Conservation (phyloP, 2,113 vertebrate species). For the Seriola aureovittata region DNA sequence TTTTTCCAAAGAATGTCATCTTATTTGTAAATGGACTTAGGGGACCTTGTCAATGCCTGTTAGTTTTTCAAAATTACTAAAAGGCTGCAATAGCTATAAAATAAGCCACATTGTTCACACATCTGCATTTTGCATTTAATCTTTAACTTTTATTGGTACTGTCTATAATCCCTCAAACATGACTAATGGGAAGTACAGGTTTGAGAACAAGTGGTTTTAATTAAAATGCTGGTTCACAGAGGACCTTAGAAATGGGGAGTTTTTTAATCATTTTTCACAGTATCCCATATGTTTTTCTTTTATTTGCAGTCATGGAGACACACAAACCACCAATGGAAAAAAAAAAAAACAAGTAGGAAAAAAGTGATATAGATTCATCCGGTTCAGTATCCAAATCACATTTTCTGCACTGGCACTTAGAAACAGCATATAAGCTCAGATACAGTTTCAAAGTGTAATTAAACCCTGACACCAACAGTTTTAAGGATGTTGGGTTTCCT, state of each 20-base stretch:
- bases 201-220: slow-evolving; percentile 84
- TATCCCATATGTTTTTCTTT: slow-evolving; percentile 62
- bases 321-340: slow-evolving; percentile 44
- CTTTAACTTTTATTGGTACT: slow-evolving; percentile 82
- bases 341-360: slow-evolving; percentile 40
- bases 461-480: slow-evolving; percentile 36
- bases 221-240: slow-evolving; percentile 80
- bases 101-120: slow-evolving; percentile 78
- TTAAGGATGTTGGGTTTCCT: slow-evolving; percentile 53
- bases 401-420: slow-evolving; percentile 32
- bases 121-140: slow-evolving; percentile 86
- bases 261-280: slow-evolving; percentile 71
- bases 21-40: slow-evolving; percentile 70
- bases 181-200: slow-evolving; percentile 84
- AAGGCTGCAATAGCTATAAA: slow-evolving; percentile 79
- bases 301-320: slow-evolving; percentile 58
- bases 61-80: slow-evolving; percentile 77
- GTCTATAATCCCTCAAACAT: slow-evolving; percentile 86
- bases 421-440: slow-evolving; percentile 27
- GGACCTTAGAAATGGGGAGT: slow-evolving; percentile 60
- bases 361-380: slow-evolving; percentile 45
- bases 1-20: slow-evolving; percentile 50
- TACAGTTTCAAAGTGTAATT: slow-evolving; percentile 44
- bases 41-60: slow-evolving; percentile 74
- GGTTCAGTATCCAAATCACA: slow-evolving; percentile 42